Conservation (phyloP, 2,797 vertebrate species). For the Pseudomugil gertrudae region DNA sequence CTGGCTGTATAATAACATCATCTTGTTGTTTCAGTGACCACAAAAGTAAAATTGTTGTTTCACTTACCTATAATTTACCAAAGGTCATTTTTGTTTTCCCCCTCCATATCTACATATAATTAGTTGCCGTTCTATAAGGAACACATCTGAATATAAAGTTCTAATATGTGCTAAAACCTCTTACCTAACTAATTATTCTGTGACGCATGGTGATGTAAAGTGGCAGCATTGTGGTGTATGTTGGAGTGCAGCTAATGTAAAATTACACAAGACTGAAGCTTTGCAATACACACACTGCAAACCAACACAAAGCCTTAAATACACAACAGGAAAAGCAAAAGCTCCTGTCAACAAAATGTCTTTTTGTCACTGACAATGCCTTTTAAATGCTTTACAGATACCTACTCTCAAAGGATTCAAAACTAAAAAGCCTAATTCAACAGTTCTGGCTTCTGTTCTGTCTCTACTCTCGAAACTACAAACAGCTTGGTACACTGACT, state of each 20-base stretch:
- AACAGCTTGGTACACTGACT: slow-evolving; percentile 29
- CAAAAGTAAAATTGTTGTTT: background rate
- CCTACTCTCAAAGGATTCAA: slow-evolving; percentile 49
- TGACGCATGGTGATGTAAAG: background rate
- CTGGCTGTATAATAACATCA: background rate
- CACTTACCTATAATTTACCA: background rate
- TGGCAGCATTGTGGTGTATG: background rate
- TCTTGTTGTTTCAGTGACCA: background rate
- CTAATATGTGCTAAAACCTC: background rate
- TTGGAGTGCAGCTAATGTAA: background rate
- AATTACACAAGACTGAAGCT: slow-evolving; percentile 12
- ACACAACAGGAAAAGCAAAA: background rate
- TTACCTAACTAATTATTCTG: background rate
- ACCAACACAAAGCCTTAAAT: slow-evolving; percentile 44
- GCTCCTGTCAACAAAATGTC: slow-evolving; percentile 42
- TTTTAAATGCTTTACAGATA: slow-evolving; percentile 46
- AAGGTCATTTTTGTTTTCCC: background rate
- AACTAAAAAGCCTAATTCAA: slow-evolving; percentile 57
- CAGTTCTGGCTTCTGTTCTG: slow-evolving; percentile 32
- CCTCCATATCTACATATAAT: background rate
- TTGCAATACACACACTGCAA: slow-evolving; percentile 30
- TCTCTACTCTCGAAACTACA: slow-evolving; percentile 47
- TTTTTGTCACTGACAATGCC: slow-evolving; percentile 53
- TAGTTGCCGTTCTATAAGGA: background rate
- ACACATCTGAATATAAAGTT: background rate